Base-by-base conservation (phyloP, 2,113 vertebrate genomes). In the Suricata suricatta region DNA sequence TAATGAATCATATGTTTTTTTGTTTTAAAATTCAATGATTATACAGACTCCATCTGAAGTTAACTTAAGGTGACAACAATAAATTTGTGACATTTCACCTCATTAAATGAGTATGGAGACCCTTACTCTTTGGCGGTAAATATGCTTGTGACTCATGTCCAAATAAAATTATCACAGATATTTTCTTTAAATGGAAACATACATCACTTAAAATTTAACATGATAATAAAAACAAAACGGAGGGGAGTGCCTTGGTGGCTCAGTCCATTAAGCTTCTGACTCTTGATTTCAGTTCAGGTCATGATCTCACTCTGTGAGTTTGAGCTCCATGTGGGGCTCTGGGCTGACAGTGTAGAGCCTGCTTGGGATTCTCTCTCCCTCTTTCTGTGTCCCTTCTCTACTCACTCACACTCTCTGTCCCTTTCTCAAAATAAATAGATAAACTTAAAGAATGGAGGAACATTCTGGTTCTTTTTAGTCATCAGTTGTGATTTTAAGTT, bases 1-100 rank as follows among this genome's bases (percentile, higher is more conserved):
- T 57, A 77, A 7, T 71, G 1, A 35, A 50, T 60, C 47, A 72
- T n/a, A 3, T 38, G 68, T 76, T 88, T 88, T 60, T 25, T 14
- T 81, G 35, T 93, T 74, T 79, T 83, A 94, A 72, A 92, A 74
- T 47, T 68, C 64, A 66, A 16, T 94, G 25, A 33, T 77, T 96
- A 7, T 72, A 47, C 6, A 90, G 33, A 90, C 54, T 92, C 29
- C 60, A 82, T 2, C 2, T 68, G 27, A 84, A 80, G 50, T 74
- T 74, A 96, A 47, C 3, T 63, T 68, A 16, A 60, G 54, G 21
- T 31, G 23, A 52, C 57, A 85, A 89, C 77, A 57, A 38, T 68
- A 41, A 10, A 88, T 17, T 27, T 52, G 27, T 27, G 52, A 69
- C 21, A 79, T 80, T 93, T 77, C 31, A 68, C 4, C 38, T 35